Evolutionary conservation across 2,797 vertebrate species (phyloP).

Genomic region (Lindbergichthys nudifrons): DNA sequence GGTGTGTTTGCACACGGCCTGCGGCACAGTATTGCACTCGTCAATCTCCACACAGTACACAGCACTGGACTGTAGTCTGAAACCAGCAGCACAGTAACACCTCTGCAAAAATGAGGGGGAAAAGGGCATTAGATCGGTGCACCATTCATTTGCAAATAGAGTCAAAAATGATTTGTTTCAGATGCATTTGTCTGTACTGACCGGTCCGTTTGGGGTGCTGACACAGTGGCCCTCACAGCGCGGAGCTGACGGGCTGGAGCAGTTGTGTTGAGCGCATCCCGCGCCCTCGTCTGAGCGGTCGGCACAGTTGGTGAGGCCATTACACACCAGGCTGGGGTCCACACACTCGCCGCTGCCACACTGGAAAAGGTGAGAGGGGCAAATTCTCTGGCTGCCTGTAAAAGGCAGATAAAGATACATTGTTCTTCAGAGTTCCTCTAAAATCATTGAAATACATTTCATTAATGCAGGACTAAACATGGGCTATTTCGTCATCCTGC

Average conservation of each 20-base stretch:
- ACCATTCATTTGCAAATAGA: neutral
- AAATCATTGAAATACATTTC: neutral
- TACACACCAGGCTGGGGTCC: constrained; percentile 82
- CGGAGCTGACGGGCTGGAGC: constrained; percentile 66
- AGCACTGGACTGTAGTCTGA: constrained; percentile 63
- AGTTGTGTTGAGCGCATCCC: constrained; percentile 78
- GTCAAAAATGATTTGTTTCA: neutral
- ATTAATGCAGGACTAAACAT: too few species aligned
- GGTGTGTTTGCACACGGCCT: constrained; percentile 86
- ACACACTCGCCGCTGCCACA: constrained; percentile 86
- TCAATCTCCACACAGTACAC: constrained; percentile 87
- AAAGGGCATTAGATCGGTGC: neutral
- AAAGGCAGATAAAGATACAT: neutral
- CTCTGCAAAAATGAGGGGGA: constrained; percentile 69
- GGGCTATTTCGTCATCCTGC: neutral
- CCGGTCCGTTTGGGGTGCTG: constrained; percentile 87
- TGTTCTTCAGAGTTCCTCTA: neutral
- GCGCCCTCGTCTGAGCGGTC: constrained; percentile 89
- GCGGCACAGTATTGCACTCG: constrained; percentile 79
- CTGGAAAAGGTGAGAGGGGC: constrained; percentile 82
- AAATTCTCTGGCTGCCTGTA: constrained; percentile 82
- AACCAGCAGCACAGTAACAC: constrained; percentile 86
- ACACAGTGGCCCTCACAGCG: constrained; percentile 86
- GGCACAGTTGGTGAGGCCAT: constrained; percentile 83
- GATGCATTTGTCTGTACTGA: constrained; percentile 75